Evolutionary conservation across 2,113 vertebrate genomes (phyloP).

Genomic region (Caranx melampygus): DNA sequence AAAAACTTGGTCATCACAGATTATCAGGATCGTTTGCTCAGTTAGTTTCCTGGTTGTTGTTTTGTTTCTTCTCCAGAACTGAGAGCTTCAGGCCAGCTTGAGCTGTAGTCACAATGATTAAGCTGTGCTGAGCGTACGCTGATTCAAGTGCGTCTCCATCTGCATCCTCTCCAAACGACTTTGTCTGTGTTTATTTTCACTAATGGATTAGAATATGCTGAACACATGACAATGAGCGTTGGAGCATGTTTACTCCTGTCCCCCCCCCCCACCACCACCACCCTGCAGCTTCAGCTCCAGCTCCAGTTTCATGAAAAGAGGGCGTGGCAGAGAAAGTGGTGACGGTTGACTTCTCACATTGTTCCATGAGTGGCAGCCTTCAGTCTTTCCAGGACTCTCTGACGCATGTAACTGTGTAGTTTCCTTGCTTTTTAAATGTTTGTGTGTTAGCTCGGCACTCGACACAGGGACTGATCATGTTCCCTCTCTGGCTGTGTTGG

Average conservation of each 20-base stretch:
- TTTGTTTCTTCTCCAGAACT: not conserved
- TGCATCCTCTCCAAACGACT: not conserved
- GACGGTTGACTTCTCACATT: slow-evolving; percentile 17
- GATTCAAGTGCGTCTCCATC: not conserved
- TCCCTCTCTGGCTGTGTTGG: slow-evolving; percentile 8
- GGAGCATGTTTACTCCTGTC: slow-evolving; percentile 28
- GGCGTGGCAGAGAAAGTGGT: slow-evolving; percentile 20
- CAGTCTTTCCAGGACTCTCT: not conserved
- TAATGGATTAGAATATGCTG: not conserved
- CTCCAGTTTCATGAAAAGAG: slow-evolving; percentile 61
- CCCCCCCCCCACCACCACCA: too few relatives aligned
- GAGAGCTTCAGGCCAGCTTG: not conserved
- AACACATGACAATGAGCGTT: not conserved
- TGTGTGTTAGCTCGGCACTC: not conserved
- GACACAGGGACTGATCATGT: slow-evolving; percentile 26
- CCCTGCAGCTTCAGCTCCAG: not conserved
- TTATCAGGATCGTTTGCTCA: too few relatives aligned
- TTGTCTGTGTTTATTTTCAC: slow-evolving; percentile 12
- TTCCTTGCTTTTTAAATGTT: not conserved
- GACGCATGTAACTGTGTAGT: not conserved
- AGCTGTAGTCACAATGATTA: slow-evolving; percentile 3
- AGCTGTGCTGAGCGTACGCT: not conserved
- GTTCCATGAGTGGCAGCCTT: slow-evolving; percentile 18
- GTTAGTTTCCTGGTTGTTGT: too few relatives aligned
- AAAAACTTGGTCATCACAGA: too few relatives aligned